Evolutionary conservation across 1,140 invertebrate species (phyloP), one percentile per base, ranked within the genome.

Genomic region (Goniozus legneri): DNA sequence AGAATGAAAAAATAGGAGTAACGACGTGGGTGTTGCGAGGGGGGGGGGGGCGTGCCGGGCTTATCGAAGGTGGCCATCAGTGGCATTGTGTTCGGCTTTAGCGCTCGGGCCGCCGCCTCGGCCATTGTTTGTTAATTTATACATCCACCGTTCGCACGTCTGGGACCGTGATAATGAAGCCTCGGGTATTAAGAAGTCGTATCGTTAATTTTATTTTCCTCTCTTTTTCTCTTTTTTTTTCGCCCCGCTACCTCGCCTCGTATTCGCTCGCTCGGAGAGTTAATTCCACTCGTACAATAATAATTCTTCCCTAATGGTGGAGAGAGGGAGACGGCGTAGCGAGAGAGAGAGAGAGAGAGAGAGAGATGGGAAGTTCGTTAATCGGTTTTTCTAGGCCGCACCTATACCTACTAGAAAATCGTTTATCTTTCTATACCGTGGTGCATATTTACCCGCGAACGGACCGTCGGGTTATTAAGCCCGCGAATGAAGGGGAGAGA

Each of bases 311-410:
- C 16, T 16, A 45, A 45, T 24, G 14, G 8, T 10, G 7, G 43
- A 45, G 20, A 7, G 16, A 45, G 22, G 31, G 39, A 31, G 47
- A 50, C 3, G 42, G n/a, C n/a, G n/a, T n/a, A n/a, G n/a, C n/a
- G n/a, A n/a, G n/a, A n/a, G n/a, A n/a, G n/a, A n/a, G n/a, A 20
- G n/a, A n/a, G n/a, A n/a, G n/a, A n/a, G n/a, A n/a, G n/a, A n/a
- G n/a, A n/a, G n/a, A n/a, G n/a, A n/a, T n/a, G n/a, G n/a, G n/a
- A n/a, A n/a, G n/a, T n/a, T n/a, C n/a, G n/a, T n/a, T n/a, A n/a
- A n/a, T n/a, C n/a, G n/a, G n/a, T n/a, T n/a, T n/a, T n/a, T n/a
- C n/a, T n/a, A n/a, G n/a, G n/a, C n/a, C n/a, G n/a, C n/a, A n/a
- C n/a, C n/a, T n/a, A n/a, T n/a, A n/a, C n/a, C n/a, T n/a, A n/a